Percentiles rank a stretch among this genome's conserved stretches.
These are phyloP conservation scores for Hoplostethus mediterraneus DNA, from an alignment of 2,797 vertebrate genomes.

Conservation along the genomic window DNA sequence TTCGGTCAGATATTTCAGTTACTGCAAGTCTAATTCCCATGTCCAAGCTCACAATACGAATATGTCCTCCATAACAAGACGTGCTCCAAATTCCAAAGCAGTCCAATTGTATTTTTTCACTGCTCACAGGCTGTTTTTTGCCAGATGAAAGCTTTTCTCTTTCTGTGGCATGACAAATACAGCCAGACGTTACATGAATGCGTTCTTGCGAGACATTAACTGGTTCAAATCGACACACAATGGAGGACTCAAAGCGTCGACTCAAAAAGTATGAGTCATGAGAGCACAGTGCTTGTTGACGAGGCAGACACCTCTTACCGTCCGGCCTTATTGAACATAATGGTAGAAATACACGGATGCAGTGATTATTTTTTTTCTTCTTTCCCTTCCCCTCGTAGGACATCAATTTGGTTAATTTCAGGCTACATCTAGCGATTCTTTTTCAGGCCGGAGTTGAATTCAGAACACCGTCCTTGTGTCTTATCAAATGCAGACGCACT, in stretches of 20 bases:
- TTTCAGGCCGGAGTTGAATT: conserved; percentile 60
- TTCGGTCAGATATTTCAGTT: no score
- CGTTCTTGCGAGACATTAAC: neutral
- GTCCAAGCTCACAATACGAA: neutral
- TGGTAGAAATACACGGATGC: neutral
- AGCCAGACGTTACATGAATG: neutral
- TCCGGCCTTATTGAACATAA: neutral
- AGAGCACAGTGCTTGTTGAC: neutral
- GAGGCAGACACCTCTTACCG: neutral
- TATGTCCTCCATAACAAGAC: neutral
- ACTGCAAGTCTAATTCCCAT: neutral
- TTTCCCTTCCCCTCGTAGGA: neutral
- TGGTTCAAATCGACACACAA: neutral
- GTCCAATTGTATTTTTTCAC: neutral
- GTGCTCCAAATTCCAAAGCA: conserved; percentile 3
- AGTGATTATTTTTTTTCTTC: neutral
- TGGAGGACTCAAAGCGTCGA: no score
- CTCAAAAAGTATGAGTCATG: neutral
- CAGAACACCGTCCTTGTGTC: conserved; percentile 59
- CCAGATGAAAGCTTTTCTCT: conserved; percentile 1
- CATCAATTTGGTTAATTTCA: conserved; percentile 5
- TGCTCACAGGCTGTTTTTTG: conserved; percentile 3
- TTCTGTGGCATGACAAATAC: neutral
- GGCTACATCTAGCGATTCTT: conserved; percentile 5
- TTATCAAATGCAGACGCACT: conserved; percentile 58